A percentile compares a stretch with the other conserved stretches of the same genome.
Evolutionary conservation across 1,140 invertebrate species (phyloP).

Genomic region (Trichonephila inaurata): DNA sequence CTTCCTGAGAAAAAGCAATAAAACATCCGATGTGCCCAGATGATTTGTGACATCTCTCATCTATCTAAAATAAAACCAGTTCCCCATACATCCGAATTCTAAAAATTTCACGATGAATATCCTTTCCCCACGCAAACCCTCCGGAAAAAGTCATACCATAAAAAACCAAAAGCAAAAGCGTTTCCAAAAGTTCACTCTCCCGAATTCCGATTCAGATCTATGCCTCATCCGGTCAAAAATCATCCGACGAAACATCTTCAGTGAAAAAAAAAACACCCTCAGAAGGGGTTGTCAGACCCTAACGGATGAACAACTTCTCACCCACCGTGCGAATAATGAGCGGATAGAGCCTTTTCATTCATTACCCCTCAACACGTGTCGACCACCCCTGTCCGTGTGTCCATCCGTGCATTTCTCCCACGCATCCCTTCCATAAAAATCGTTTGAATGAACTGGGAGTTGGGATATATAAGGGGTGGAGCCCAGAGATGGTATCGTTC

Average conservation of each 20-base stretch:
- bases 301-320: background rate
- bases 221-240: constrained; percentile 21
- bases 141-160: background rate
- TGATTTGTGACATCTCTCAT: background rate
- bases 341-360: background rate
- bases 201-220: background rate
- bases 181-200: background rate
- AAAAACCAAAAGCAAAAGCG: background rate
- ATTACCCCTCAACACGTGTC: constrained; percentile 3
- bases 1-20: background rate
- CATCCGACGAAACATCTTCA: constrained; percentile 25
- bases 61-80: background rate
- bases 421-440: background rate
- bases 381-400: background rate
- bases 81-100: background rate
- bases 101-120: background rate
- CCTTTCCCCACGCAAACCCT: background rate
- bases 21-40: background rate
- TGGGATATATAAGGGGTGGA: background rate
- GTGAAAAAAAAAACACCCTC: background rate
- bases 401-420: background rate
- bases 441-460: background rate
- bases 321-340: constrained; percentile 7
- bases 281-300: background rate
- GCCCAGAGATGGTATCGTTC: background rate